Conservation (phyloP, 2,113 vertebrate genomes). For the Malurus melanocephalus region DNA sequence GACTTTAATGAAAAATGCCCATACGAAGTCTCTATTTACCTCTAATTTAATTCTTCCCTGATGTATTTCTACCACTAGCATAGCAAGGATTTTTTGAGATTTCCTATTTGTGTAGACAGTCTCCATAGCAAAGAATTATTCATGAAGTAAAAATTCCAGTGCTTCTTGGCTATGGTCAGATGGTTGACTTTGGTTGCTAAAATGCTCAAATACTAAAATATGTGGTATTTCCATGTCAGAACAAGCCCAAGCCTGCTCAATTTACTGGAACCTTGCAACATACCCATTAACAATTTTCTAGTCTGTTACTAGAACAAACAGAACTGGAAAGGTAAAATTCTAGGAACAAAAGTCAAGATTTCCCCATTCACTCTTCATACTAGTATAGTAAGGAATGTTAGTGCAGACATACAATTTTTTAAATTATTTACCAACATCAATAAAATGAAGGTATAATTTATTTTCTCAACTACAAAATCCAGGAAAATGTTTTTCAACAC, state of each 20-base stretch:
- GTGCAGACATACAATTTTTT: not conserved
- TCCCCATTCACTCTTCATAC: not conserved
- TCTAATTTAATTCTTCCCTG: not conserved
- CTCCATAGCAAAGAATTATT: constrained; percentile 73
- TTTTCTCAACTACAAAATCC: not conserved
- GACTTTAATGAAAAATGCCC: not conserved
- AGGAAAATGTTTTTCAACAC: not conserved
- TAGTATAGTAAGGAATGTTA: not conserved
- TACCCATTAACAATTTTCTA: not conserved
- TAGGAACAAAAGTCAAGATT: not conserved
- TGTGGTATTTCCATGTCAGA: not conserved
- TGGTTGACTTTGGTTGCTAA: not conserved
- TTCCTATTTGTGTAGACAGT: constrained; percentile 73
- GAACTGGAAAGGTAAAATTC: not conserved
- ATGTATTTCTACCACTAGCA: constrained; percentile 37
- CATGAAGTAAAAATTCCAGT: constrained; percentile 67
- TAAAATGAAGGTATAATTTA: not conserved
- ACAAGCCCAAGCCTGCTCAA: not conserved
- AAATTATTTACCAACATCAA: not conserved
- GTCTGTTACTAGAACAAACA: not conserved
- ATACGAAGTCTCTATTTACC: not conserved
- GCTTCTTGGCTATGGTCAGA: constrained; percentile 37
- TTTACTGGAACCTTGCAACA: not conserved
- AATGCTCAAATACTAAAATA: constrained; percentile 30
- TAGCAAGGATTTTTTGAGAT: constrained; percentile 64